These are phyloP conservation scores for Dasyprocta punctata DNA, from an alignment of 2,113 vertebrate genomes.

Conservation along the genomic window DNA sequence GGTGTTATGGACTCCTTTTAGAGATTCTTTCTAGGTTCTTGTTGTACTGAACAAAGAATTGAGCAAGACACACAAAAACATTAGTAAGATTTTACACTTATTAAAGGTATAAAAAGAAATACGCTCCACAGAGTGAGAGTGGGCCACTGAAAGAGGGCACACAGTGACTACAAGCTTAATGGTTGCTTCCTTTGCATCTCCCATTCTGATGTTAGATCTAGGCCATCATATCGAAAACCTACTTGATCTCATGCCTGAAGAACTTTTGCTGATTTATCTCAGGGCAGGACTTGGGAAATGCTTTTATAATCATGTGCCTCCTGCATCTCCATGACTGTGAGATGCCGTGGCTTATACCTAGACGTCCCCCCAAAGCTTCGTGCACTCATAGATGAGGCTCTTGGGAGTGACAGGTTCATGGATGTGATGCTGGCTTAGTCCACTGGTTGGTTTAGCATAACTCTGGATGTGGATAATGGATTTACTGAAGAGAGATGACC, in stretches of 20 bases:
- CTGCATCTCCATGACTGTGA: not conserved
- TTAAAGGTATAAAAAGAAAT: not conserved
- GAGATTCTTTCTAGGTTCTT: not conserved
- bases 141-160: not conserved
- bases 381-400: too few relatives aligned
- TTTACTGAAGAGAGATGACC: too few relatives aligned
- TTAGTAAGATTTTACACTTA: not conserved
- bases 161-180: not conserved
- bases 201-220: not conserved
- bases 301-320: not conserved
- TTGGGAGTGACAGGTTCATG: too few relatives aligned
- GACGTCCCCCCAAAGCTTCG: too few relatives aligned
- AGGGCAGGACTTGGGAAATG: not conserved
- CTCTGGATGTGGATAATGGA: too few relatives aligned
- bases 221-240: not conserved
- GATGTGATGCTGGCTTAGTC: too few relatives aligned
- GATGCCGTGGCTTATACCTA: too few relatives aligned
- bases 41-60: not conserved
- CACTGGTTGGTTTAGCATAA: too few relatives aligned
- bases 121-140: not conserved
- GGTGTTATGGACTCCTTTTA: not conserved
- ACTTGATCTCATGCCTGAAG: not conserved
- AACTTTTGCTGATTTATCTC: not conserved
- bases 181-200: not conserved
- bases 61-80: not conserved